phyloP scores from a whole-genome alignment of 1,140 invertebrate genomes.

The Chironomus striatipennis region DNA sequence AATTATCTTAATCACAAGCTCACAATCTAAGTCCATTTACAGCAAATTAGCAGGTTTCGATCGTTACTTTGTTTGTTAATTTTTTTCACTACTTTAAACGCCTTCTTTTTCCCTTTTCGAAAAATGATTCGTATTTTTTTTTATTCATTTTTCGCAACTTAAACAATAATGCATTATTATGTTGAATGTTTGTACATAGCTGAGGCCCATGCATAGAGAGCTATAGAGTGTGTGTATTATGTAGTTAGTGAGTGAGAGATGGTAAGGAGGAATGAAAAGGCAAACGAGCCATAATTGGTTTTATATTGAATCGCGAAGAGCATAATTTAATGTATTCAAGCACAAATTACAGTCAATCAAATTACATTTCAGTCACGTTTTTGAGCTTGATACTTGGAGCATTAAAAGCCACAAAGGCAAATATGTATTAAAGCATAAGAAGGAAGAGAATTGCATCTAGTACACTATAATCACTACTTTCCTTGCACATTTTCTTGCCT shows the following conservation, averaged over 20 bases:
- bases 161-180: no score
- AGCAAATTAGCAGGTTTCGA: conserved; percentile 21
- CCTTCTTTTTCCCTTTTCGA: background rate
- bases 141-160: background rate
- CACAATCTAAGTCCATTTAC: conserved; percentile 19
- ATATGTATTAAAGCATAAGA: background rate
- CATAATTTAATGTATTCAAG: conserved; percentile 20
- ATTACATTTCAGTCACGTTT: conserved; percentile 24
- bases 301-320: conserved; percentile 22
- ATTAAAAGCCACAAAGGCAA: background rate
- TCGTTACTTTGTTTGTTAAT: conserved; percentile 19
- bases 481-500: background rate
- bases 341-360: conserved; percentile 23
- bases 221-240: background rate
- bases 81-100: conserved; percentile 9
- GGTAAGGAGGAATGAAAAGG: background rate
- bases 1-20: conserved; percentile 20
- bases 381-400: conserved; percentile 11
- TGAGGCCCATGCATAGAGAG: background rate
- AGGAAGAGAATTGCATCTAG: background rate
- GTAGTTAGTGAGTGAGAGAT: background rate
- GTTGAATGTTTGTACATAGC: no score
- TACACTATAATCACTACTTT: conserved; percentile 4
- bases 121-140: background rate
- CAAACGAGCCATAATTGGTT: conserved; percentile 22